Percentiles rank a stretch among this genome's conserved stretches.
Evolutionary conservation across 1,140 invertebrate species (phyloP).

Genomic region (Bacillus rossius): DNA sequence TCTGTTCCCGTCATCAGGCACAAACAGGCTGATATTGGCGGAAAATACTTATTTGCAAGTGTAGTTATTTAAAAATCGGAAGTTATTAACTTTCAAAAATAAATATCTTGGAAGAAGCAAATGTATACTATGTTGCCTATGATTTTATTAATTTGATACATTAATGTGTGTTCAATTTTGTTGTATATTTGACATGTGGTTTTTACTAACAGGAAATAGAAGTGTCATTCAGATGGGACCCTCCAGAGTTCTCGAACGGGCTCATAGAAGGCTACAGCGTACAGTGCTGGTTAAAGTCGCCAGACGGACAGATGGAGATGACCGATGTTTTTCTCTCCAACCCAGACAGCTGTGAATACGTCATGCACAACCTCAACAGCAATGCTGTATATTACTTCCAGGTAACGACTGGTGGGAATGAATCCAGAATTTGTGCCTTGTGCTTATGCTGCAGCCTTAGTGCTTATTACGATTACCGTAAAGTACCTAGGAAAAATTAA

Average conservation of each 20-base stretch:
- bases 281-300: conserved; percentile 54
- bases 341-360: conserved; percentile 46
- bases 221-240: conserved; percentile 60
- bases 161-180: conserved; percentile 1
- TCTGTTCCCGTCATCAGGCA: no score
- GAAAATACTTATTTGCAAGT: no score
- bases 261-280: conserved; percentile 65
- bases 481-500: no score
- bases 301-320: conserved; percentile 29
- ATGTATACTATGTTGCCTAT: neutral
- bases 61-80: no score
- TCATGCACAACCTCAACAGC: conserved; percentile 48
- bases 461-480: no score
- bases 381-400: conserved; percentile 69
- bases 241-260: conserved; percentile 65
- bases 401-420: no score
- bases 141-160: neutral
- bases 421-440: no score
- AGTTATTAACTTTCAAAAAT: no score
- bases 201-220: conserved; percentile 31
- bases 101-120: no score
- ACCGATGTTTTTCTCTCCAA: conserved; percentile 31
- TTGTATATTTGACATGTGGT: neutral
- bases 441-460: no score
- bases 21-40: no score